phyloP scores from a whole-genome alignment of 2,888 invertebrate genomes.

The Synanthedon formicaeformis region DNA sequence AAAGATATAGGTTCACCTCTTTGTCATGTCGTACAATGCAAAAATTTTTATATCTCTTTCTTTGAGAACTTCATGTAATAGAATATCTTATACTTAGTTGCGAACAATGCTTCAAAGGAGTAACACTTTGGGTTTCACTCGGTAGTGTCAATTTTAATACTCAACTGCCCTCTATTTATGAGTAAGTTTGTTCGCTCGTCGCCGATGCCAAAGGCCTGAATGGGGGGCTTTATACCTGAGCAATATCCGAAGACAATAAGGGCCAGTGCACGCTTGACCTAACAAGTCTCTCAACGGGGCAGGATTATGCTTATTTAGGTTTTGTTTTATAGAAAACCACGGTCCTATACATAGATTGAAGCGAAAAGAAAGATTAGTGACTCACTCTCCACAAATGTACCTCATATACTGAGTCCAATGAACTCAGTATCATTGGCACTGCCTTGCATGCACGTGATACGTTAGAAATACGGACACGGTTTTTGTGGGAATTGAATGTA shows the following conservation, averaged over 20 bases:
- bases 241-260: constrained; percentile 41
- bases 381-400: too few species aligned
- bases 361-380: too few species aligned
- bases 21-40: too few species aligned
- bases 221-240: constrained; percentile 19
- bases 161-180: constrained; percentile 24
- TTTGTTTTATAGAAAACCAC: constrained; percentile 50
- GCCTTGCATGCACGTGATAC: too few species aligned
- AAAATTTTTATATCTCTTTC: too few species aligned
- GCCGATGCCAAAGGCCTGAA: constrained; percentile 19
- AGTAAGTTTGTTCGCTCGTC: constrained; percentile 30
- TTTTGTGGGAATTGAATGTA: too few species aligned
- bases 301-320: constrained; percentile 45
- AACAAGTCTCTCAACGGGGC: constrained; percentile 9
- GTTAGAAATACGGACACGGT: too few species aligned
- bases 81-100: background rate
- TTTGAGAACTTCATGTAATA: background rate
- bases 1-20: too few species aligned
- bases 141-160: constrained; percentile 42
- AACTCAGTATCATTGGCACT: too few species aligned
- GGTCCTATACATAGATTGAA: background rate
- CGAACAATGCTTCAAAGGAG: background rate
- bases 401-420: too few species aligned
- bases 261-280: constrained; percentile 51
- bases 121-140: constrained; percentile 7